Evolutionary conservation across 2,113 vertebrate genomes (phyloP).

Genomic region (Catharus bicknelli): DNA sequence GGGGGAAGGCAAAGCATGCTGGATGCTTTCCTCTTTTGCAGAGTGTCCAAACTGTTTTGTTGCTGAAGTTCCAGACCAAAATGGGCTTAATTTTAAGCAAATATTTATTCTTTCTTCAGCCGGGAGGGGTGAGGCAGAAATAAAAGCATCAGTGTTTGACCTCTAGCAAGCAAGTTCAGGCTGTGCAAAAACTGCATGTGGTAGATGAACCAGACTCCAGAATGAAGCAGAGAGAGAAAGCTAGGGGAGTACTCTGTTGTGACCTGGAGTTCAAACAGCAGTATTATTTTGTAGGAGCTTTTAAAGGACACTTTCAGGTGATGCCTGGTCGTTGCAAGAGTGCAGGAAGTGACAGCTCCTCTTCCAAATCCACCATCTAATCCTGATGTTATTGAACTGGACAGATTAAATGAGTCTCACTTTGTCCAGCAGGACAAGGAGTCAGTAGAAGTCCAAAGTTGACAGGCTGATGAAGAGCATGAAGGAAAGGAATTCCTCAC

Average conservation of each 20-base stretch:
- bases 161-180: slow-evolving; percentile 50
- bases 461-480: background rate
- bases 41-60: slow-evolving; percentile 24
- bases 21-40: slow-evolving; percentile 50
- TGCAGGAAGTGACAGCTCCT: background rate
- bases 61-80: slow-evolving; percentile 57
- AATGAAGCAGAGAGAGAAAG: background rate
- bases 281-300: background rate
- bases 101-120: slow-evolving; percentile 64
- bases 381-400: background rate
- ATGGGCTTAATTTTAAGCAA: slow-evolving; percentile 62
- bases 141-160: slow-evolving; percentile 60
- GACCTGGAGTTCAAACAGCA: background rate
- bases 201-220: slow-evolving; percentile 5
- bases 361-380: background rate
- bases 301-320: background rate
- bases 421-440: background rate
- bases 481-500: background rate
- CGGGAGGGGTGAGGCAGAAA: slow-evolving; percentile 43
- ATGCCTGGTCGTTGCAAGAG: background rate
- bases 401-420: background rate
- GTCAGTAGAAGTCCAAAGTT: background rate
- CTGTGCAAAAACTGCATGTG: slow-evolving; percentile 25
- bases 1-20: background rate
- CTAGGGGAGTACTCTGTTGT: background rate